A percentile compares a stretch with the other conserved stretches of the same genome.
Evolutionary conservation across 1,140 invertebrate species (phyloP).

Genomic region (Drosophila sturtevanti): DNA sequence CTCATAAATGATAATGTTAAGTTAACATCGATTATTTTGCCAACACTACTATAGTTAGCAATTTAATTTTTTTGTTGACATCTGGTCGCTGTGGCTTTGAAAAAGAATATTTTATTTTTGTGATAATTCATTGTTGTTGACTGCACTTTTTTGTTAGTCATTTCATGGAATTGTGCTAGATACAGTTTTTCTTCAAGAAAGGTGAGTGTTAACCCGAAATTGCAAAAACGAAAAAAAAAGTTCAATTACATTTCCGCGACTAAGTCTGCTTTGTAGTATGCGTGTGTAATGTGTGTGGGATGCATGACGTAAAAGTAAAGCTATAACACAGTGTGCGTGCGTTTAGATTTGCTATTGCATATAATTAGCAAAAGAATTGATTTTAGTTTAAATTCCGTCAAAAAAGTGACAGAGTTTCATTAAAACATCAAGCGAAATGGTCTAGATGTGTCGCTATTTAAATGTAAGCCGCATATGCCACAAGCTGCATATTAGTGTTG

Average conservation of each 20-base stretch:
- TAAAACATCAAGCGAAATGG: conserved; percentile 55
- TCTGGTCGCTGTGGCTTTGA: conserved; percentile 64
- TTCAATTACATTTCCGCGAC: conserved; percentile 69
- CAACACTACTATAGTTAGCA: not conserved
- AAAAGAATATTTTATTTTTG: conserved; percentile 46
- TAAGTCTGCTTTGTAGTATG: conserved; percentile 43
- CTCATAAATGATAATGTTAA: too few species aligned
- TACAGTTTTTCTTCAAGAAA: conserved; percentile 38
- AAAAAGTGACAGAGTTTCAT: conserved; percentile 17
- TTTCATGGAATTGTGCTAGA: conserved; percentile 64
- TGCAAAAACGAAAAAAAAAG: conserved; percentile 63
- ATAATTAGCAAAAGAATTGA: conserved; percentile 71
- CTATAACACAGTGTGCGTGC: conserved; percentile 44
- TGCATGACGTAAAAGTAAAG: conserved; percentile 78
- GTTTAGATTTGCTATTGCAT: conserved; percentile 38
- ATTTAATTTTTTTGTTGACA: conserved; percentile 55
- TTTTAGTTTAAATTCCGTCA: conserved; percentile 3
- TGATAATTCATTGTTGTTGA: conserved; percentile 59
- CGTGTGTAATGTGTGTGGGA: conserved; percentile 56
- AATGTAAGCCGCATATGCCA: conserved; percentile 21
- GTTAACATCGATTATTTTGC: not conserved
- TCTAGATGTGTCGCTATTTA: conserved; percentile 51
- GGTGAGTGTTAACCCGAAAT: conserved; percentile 58
- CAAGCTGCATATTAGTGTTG: conserved; percentile 41
- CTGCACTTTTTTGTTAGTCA: conserved; percentile 28